Evolutionary conservation across 2,797 vertebrate species (phyloP).

Genomic region (Anisognathus igniventris): DNA sequence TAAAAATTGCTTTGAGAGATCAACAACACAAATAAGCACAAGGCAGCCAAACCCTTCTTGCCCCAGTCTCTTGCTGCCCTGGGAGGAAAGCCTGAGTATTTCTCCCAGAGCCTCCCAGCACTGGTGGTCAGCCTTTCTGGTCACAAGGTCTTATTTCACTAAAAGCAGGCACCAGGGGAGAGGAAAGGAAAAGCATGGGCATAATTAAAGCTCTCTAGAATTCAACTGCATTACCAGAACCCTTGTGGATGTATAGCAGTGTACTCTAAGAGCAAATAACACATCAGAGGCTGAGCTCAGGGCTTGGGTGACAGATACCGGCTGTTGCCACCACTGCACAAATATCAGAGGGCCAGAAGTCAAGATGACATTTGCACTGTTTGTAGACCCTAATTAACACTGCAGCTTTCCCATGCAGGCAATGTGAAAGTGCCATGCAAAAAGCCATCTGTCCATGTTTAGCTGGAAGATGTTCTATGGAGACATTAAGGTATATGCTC

Average conservation of each 20-base stretch:
- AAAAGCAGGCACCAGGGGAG: not conserved
- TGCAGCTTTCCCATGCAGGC: not conserved
- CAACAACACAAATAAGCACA: not conserved
- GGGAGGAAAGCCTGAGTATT: not conserved
- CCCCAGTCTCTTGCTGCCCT: not conserved
- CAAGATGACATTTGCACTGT: not conserved
- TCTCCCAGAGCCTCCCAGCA: not conserved
- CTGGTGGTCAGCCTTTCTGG: not conserved
- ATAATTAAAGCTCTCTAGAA: not conserved
- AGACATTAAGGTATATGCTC: not conserved
- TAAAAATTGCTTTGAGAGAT: not conserved
- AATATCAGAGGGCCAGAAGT: not conserved
- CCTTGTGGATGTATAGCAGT: not conserved
- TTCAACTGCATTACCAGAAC: not conserved
- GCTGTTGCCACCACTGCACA: not conserved
- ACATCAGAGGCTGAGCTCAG: not conserved
- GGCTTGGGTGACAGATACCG: not conserved
- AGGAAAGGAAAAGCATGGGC: not conserved
- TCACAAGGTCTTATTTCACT: not conserved
- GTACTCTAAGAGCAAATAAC: not conserved
- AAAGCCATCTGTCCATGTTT: not conserved
- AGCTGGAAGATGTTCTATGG: not conserved
- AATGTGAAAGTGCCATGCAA: not conserved
- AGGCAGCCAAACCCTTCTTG: not conserved
- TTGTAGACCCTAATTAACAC: not conserved